phyloP scores from a whole-genome alignment of 2,113 vertebrate species.

The Micronycteris hirsuta region DNA sequence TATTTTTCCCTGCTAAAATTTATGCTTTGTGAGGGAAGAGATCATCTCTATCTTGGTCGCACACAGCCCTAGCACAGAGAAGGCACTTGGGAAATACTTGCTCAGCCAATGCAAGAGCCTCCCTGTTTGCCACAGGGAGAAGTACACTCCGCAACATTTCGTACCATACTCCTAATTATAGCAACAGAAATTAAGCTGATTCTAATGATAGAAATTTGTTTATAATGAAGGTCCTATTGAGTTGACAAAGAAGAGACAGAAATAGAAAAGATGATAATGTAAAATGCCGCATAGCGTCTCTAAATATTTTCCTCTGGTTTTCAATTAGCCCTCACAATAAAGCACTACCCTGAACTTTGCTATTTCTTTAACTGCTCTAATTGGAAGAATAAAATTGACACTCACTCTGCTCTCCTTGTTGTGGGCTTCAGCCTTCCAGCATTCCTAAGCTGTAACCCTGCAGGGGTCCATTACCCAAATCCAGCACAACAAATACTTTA shows the following conservation, averaged over 20 bases:
- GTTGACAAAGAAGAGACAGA: slow-evolving; percentile 1
- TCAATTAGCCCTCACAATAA: slow-evolving; percentile 50
- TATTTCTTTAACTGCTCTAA: slow-evolving; percentile 48
- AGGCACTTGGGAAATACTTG: neutral
- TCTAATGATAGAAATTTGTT: slow-evolving; percentile 41
- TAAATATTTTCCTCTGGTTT: slow-evolving; percentile 43
- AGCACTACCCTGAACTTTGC: slow-evolving; percentile 16
- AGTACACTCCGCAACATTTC: neutral
- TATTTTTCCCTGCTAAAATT: neutral
- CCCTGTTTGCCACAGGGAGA: neutral
- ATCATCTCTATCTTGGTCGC: neutral
- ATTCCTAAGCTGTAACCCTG: slow-evolving; percentile 22
- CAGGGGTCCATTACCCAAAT: slow-evolving; percentile 42
- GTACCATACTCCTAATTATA: slow-evolving; percentile 38
- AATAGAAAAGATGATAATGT: slow-evolving; percentile 35
- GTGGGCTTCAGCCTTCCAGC: neutral
- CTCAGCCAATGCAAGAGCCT: neutral
- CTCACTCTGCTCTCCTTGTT: neutral
- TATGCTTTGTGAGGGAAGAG: neutral
- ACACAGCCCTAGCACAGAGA: neutral
- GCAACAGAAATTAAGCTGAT: slow-evolving; percentile 48
- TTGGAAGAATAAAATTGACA: slow-evolving; percentile 25
- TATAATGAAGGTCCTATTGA: slow-evolving; percentile 48
- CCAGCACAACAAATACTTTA: slow-evolving; percentile 14
- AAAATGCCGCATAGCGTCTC: neutral